Evolutionary conservation across 2,797 vertebrate species (phyloP).

Genomic region (Capromys pilorides): DNA sequence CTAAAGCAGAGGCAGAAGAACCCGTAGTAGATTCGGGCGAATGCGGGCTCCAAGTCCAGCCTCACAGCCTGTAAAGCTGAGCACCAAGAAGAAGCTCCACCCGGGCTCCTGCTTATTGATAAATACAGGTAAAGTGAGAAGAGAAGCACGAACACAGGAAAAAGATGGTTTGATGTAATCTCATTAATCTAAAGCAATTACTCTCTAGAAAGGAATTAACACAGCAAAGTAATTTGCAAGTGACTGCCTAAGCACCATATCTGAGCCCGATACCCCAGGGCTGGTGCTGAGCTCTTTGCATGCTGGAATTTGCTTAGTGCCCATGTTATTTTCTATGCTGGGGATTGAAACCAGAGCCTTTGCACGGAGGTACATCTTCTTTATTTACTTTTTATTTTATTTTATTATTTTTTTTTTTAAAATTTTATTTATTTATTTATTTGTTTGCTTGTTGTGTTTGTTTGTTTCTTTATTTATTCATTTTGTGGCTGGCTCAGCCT

Average conservation of each 20-base stretch:
- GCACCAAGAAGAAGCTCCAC: background rate
- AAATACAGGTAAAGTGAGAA: background rate
- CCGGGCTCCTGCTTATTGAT: background rate
- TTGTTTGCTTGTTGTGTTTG: too few relatives aligned
- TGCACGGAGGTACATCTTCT: background rate
- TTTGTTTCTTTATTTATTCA: too few relatives aligned
- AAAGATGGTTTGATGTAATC: background rate
- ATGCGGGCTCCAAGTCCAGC: constrained; percentile 14
- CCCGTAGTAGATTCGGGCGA: constrained; percentile 14
- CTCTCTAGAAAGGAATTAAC: background rate
- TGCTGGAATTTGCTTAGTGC: background rate
- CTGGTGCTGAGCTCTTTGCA: background rate
- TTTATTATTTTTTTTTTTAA: too few relatives aligned
- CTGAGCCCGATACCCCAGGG: background rate
- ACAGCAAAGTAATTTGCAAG: background rate
- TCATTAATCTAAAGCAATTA: background rate
- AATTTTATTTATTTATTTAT: too few relatives aligned
- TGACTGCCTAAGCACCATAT: background rate
- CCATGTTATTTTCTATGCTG: background rate
- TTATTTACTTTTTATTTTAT: background rate
- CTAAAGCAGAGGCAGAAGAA: constrained; percentile 18
- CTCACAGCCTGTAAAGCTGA: background rate
- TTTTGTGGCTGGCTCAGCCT: too few relatives aligned
- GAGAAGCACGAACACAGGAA: background rate
- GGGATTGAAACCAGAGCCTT: background rate